Percentiles rank a stretch among this genome's conserved stretches.
Evolutionary conservation across 2,888 invertebrate genomes (phyloP).

Genomic region (Mylabris sibirica): DNA sequence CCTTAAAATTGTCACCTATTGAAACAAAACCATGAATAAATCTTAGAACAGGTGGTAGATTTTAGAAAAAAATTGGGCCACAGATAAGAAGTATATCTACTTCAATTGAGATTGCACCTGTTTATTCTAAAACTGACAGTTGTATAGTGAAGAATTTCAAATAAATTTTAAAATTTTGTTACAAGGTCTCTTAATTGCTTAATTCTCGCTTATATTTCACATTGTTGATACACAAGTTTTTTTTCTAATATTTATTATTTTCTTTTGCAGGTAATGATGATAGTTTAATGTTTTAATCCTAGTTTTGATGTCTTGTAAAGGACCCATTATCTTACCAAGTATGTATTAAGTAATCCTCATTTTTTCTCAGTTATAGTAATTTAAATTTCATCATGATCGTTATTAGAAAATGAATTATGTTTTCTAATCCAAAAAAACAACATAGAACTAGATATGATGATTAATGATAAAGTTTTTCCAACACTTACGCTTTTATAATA

Average conservation of each 20-base stretch:
- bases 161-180: not conserved
- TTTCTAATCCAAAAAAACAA: not conserved
- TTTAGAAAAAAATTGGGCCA: too few species aligned
- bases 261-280: constrained; percentile 11
- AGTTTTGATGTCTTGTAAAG: not conserved
- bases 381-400: not conserved
- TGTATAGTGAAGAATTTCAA: not conserved
- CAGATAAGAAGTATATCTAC: not conserved
- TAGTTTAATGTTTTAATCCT: not conserved
- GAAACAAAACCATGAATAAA: too few species aligned
- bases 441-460: not conserved
- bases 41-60: not conserved
- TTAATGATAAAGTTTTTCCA: not conserved
- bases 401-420: constrained; percentile 6
- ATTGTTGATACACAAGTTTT: not conserved
- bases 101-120: not conserved
- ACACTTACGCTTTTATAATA: not conserved
- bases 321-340: not conserved
- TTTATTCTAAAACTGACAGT: not conserved
- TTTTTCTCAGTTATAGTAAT: constrained; percentile 1
- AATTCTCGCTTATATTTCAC: not conserved
- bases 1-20: not conserved
- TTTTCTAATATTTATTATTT: not conserved
- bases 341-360: not conserved
- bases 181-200: not conserved